Evolutionary conservation across 1,140 invertebrate genomes (phyloP).

Genomic region (Drosophila sechellia): DNA sequence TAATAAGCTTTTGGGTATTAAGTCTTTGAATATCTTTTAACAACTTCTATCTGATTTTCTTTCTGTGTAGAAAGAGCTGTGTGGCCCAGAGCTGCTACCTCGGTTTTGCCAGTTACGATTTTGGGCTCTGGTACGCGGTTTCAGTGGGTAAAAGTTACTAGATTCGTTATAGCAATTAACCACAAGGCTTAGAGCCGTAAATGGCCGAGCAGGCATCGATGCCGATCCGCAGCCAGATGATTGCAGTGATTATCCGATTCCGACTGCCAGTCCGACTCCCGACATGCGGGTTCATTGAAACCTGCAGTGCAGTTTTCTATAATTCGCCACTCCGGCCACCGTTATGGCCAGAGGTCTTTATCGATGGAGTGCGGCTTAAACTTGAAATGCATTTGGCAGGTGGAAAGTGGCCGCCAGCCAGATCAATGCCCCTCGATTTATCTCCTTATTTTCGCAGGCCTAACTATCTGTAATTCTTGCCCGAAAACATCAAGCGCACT

Average conservation of each 20-base stretch:
- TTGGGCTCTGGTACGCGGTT: conserved; percentile 43
- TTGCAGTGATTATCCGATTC: conserved; percentile 62
- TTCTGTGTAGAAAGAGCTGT: neutral
- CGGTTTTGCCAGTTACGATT: conserved; percentile 38
- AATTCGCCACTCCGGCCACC: conserved; percentile 40
- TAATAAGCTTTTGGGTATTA: no score
- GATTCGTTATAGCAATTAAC: conserved; percentile 81
- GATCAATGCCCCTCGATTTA: conserved; percentile 48
- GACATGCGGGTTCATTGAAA: conserved; percentile 72
- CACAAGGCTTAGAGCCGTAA: conserved; percentile 36
- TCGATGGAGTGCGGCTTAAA: conserved; percentile 55
- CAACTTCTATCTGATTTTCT: neutral
- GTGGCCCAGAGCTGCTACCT: conserved; percentile 10
- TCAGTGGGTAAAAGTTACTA: conserved; percentile 72
- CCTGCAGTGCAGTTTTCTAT: conserved; percentile 60
- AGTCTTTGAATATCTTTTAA: no score
- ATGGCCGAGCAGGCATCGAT: conserved; percentile 53
- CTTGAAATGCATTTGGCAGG: conserved; percentile 68
- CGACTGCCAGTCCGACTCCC: conserved; percentile 26
- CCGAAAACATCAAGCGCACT: conserved; percentile 23
- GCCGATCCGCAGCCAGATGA: conserved; percentile 58
- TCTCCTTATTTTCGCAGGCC: neutral
- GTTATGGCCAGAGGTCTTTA: conserved; percentile 68
- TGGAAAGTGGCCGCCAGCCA: conserved; percentile 55
- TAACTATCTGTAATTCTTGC: conserved; percentile 17